Conservation (phyloP, 1,140 invertebrate species). For the Sycophaga agraensis region DNA sequence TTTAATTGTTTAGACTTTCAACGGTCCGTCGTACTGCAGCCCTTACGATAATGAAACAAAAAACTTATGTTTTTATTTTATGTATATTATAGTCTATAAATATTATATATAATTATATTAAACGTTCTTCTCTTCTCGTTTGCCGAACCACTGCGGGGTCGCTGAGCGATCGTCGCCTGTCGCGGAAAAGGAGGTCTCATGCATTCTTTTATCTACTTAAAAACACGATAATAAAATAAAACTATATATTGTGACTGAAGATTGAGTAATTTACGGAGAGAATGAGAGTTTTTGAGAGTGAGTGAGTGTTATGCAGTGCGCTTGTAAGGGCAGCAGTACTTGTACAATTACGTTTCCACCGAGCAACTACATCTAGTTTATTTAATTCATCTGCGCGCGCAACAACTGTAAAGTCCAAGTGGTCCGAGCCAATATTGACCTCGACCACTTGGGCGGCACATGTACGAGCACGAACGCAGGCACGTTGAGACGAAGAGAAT, state of each 20-base stretch:
- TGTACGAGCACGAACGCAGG: background rate
- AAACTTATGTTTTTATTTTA: slow-evolving; percentile 4
- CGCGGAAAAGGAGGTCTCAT: background rate
- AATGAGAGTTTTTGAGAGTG: background rate
- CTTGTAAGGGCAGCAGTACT: slow-evolving; percentile 32
- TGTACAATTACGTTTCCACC: slow-evolving; percentile 27
- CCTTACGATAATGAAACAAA: slow-evolving; percentile 23
- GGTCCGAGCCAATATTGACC: slow-evolving; percentile 13
- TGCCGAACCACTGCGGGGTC: background rate
- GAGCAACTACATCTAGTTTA: background rate
- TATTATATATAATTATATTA: slow-evolving; percentile 9
- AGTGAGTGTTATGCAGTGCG: too few relatives aligned
- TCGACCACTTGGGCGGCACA: slow-evolving; percentile 14
- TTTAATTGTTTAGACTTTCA: slow-evolving; percentile 5
- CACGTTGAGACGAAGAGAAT: background rate
- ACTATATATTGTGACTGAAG: slow-evolving; percentile 21
- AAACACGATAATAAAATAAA: slow-evolving; percentile 3
- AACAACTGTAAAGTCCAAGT: background rate
- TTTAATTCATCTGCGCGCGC: background rate
- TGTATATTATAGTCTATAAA: slow-evolving; percentile 9
- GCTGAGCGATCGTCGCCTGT: slow-evolving; percentile 20
- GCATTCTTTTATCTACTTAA: slow-evolving; percentile 25
- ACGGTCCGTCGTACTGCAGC: slow-evolving; percentile 25
- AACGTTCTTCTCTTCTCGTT: slow-evolving; percentile 22
- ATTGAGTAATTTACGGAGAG: background rate